Conservation (phyloP, 1,140 invertebrate species). For the Periplaneta americana region DNA sequence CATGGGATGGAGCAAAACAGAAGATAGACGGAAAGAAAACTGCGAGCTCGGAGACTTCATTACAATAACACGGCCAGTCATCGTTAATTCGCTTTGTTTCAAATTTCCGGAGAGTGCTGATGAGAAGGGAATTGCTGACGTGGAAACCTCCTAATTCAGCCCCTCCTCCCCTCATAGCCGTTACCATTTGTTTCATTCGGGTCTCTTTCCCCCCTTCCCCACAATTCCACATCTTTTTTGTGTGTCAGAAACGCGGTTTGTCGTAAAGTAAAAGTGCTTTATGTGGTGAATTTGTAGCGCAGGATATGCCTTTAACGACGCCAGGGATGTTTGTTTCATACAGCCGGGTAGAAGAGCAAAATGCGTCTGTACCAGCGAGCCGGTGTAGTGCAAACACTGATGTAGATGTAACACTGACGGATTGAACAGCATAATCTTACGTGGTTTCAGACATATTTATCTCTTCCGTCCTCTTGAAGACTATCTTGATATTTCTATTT, state of each 20-base stretch:
- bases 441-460: too few relatives aligned
- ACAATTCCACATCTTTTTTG: background rate
- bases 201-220: too few relatives aligned
- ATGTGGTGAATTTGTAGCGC: background rate
- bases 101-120: conserved; percentile 8
- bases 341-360: too few relatives aligned
- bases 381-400: too few relatives aligned
- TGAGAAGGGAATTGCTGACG: background rate
- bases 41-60: background rate
- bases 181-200: background rate
- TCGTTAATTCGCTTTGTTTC: conserved; percentile 4
- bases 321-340: background rate
- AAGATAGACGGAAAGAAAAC: background rate
- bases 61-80: conserved; percentile 4
- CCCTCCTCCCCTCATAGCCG: background rate
- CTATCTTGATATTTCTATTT: too few relatives aligned
- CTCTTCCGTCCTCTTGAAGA: too few relatives aligned
- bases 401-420: too few relatives aligned
- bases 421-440: too few relatives aligned
- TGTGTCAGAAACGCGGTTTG: background rate
- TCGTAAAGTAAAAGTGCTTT: background rate
- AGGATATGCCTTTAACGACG: background rate
- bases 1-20: background rate
- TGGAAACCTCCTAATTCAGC: background rate
- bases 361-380: too few relatives aligned